Evolutionary conservation across 2,797 vertebrate species (phyloP).

Genomic region (Siniperca scherzeri): DNA sequence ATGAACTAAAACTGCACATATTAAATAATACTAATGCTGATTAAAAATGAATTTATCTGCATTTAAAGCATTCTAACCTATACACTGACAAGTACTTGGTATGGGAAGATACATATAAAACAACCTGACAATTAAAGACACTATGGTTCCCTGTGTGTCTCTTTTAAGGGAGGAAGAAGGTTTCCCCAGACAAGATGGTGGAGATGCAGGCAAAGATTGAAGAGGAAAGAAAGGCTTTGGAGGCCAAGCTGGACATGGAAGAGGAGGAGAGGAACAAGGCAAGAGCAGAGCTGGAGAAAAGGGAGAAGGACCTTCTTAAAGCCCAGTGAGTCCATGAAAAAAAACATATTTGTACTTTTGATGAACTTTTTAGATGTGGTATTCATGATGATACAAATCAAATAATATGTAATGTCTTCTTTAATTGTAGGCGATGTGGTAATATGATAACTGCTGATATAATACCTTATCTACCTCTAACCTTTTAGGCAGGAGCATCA

Average conservation of each 20-base stretch:
- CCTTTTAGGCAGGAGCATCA: slow-evolving; percentile 94
- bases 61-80: slow-evolving; percentile 23
- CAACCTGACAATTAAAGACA: slow-evolving; percentile 3
- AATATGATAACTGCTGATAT: background rate
- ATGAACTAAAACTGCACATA: slow-evolving; percentile 23
- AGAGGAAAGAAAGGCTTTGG: slow-evolving; percentile 96
- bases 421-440: background rate
- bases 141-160: slow-evolving; percentile 28
- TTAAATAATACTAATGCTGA: slow-evolving; percentile 46
- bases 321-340: slow-evolving; percentile 91
- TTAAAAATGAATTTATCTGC: slow-evolving; percentile 20
- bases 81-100: background rate
- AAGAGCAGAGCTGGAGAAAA: slow-evolving; percentile 95
- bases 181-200: slow-evolving; percentile 97
- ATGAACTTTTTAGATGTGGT: background rate
- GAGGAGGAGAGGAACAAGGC: slow-evolving; percentile 99
- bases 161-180: slow-evolving; percentile 94
- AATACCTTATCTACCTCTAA: background rate
- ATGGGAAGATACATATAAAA: background rate
- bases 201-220: slow-evolving; percentile 99
- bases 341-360: background rate
- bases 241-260: slow-evolving; percentile 99
- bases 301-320: slow-evolving; percentile 98
- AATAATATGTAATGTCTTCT: background rate
- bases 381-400: background rate